phyloP scores from a whole-genome alignment of 1,140 invertebrate species.

The Dolichoris vasculosae region DNA sequence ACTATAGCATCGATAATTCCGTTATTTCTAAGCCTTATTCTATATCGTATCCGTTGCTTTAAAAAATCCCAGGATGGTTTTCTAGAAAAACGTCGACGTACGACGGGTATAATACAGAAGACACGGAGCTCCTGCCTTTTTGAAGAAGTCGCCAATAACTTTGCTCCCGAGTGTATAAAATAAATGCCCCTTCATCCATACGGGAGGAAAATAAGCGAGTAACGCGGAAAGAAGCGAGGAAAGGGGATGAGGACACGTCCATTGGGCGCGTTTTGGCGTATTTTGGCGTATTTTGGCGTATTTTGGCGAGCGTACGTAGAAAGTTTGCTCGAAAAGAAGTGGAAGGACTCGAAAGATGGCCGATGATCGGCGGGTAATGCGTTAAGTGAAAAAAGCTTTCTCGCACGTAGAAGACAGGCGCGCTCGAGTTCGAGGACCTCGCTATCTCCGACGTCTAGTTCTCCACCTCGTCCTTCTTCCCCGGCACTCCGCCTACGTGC shows the following conservation, averaged over 20 bases:
- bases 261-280: not conserved
- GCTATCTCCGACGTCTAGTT: constrained; percentile 2
- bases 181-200: constrained; percentile 6
- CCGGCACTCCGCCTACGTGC: not conserved
- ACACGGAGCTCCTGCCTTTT: not conserved
- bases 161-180: constrained; percentile 11
- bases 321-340: not conserved
- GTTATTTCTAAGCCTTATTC: not conserved
- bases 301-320: not conserved
- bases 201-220: not conserved
- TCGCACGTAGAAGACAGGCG: not conserved
- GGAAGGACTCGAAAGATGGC: constrained; percentile 49
- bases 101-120: not conserved
- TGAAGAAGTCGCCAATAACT: constrained; percentile 10
- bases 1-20: not conserved
- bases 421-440: constrained; percentile 36
- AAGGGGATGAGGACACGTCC: too few species aligned
- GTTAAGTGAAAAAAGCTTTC: constrained; percentile 62
- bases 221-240: too few species aligned
- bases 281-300: not conserved
- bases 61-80: not conserved
- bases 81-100: not conserved
- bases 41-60: not conserved
- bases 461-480: not conserved
- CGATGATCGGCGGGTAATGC: constrained; percentile 61